phyloP scores from a whole-genome alignment of 2,113 vertebrate species.

The Cacatua alba region DNA sequence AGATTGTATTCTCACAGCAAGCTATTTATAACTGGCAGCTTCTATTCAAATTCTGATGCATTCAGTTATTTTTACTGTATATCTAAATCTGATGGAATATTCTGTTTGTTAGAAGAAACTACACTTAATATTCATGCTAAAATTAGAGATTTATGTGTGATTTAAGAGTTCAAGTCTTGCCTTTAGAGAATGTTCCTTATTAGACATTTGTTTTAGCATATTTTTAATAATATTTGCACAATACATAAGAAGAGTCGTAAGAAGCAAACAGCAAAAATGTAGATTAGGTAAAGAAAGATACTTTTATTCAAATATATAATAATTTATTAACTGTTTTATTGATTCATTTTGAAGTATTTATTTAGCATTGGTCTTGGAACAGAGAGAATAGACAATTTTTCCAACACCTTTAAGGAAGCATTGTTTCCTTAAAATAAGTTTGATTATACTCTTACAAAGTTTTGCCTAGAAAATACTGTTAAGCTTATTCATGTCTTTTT shows the following conservation, averaged over 20 bases:
- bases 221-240: neutral
- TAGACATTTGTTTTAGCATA: neutral
- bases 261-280: neutral
- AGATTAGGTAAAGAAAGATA: neutral
- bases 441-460: neutral
- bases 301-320: neutral
- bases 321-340: neutral
- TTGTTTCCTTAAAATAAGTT: neutral
- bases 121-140: neutral
- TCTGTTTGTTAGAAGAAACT: neutral
- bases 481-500: neutral
- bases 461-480: neutral
- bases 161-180: neutral
- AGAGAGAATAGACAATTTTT: neutral
- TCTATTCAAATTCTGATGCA: neutral
- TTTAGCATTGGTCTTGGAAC: neutral
- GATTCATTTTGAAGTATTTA: neutral
- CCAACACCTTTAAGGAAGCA: neutral
- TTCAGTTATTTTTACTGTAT: neutral
- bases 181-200: neutral
- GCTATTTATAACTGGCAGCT: fast-evolving
- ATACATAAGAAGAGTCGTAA: neutral
- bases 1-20: neutral
- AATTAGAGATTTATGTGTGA: neutral
- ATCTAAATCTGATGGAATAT: neutral